phyloP scores from a whole-genome alignment of 2,888 invertebrate species.

The Pseudococcus jackbeardsleyi region DNA sequence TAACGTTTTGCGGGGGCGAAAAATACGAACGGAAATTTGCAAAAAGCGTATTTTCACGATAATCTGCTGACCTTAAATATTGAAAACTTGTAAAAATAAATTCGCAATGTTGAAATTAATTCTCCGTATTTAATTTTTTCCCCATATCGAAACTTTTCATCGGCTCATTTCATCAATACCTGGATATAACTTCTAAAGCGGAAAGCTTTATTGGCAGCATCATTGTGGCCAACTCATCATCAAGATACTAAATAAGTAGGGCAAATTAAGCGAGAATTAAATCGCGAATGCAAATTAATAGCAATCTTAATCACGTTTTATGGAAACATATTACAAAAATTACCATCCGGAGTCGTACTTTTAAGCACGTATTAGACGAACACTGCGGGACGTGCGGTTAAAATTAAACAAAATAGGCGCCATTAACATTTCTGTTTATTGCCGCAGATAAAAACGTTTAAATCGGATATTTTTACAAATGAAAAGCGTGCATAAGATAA shows the following conservation, averaged over 20 bases:
- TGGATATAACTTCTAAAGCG: not conserved
- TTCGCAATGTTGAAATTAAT: not conserved
- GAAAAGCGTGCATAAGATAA: not conserved
- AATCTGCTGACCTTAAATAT: slow-evolving; percentile 51
- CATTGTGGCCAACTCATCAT: not conserved
- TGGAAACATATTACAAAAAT: slow-evolving; percentile 43
- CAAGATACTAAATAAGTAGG: not conserved
- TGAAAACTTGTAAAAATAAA: slow-evolving; percentile 26
- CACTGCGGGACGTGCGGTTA: slow-evolving; percentile 2
- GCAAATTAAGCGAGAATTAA: slow-evolving; percentile 5
- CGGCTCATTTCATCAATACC: not conserved
- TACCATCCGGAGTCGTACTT: slow-evolving; percentile 1
- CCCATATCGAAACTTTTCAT: not conserved
- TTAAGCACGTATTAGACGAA: slow-evolving; percentile 4
- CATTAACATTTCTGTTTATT: slow-evolving; percentile 40
- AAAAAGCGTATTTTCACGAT: slow-evolving; percentile 11
- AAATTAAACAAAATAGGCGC: slow-evolving; percentile 48
- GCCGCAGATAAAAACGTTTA: slow-evolving; percentile 21
- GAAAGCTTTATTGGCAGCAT: not conserved
- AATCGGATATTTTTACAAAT: not conserved
- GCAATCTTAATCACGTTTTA: slow-evolving; percentile 34
- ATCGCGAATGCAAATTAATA: slow-evolving; percentile 17
- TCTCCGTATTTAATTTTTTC: not conserved
- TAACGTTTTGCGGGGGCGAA: not conserved
- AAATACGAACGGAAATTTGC: not conserved